These are phyloP conservation scores for Acrocephalus scirpaceus DNA, from an alignment of 2,797 vertebrate species.

Conservation along the genomic window DNA sequence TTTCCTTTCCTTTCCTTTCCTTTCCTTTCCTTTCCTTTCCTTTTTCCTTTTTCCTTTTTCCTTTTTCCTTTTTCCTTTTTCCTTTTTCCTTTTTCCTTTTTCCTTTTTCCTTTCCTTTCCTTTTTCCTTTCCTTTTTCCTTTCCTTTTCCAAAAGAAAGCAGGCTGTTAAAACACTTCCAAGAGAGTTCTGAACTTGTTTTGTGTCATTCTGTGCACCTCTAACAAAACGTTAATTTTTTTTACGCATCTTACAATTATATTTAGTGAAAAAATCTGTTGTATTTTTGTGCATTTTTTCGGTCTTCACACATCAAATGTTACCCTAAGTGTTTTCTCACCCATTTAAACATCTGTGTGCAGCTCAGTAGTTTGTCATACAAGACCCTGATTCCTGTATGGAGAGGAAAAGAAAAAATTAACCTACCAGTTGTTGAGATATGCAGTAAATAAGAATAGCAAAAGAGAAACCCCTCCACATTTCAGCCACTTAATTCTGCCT, in stretches of 20 bases:
- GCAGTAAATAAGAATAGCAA: neutral
- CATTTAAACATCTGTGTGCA: neutral
- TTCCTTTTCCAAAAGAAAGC: neutral
- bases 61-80: too few species aligned
- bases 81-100: too few species aligned
- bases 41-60: too few species aligned
- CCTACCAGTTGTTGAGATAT: neutral
- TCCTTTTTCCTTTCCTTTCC: too few species aligned
- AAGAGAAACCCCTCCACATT: neutral
- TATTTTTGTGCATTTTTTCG: neutral
- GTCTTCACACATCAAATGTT: neutral
- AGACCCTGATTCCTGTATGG: neutral
- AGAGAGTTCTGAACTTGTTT: neutral
- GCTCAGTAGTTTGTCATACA: neutral
- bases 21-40: too few species aligned
- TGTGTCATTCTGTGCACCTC: neutral
- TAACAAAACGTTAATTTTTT: neutral
- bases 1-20: too few species aligned
- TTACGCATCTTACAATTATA: fast-evolving
- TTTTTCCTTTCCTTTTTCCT: neutral
- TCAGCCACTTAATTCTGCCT: conserved; percentile 3
- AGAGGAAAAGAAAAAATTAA: neutral
- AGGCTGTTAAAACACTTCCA: neutral
- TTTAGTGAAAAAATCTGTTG: neutral
- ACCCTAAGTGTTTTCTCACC: neutral